These are phyloP conservation scores for Neodiprion fabricii DNA, from an alignment of 1,140 invertebrate species.

Conservation along the genomic window DNA sequence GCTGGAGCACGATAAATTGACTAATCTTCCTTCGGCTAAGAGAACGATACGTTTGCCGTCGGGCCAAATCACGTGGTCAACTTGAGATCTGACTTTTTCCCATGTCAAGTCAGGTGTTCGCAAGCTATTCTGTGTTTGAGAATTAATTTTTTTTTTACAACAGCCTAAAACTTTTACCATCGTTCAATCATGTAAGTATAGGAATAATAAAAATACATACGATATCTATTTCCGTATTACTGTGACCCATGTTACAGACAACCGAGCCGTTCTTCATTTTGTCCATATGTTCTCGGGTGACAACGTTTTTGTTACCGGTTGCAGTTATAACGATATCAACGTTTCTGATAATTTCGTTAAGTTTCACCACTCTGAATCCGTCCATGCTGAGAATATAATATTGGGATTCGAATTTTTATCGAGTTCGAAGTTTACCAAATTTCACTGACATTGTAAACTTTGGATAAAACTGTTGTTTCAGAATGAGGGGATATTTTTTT, in stretches of 20 bases:
- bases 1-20: slow-evolving; percentile 96
- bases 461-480: slow-evolving; percentile 12
- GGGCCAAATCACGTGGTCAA: slow-evolving; percentile 97
- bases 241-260: slow-evolving; percentile 98
- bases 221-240: slow-evolving; percentile 97
- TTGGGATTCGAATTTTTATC: slow-evolving; percentile 2
- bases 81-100: slow-evolving; percentile 97
- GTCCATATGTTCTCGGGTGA: slow-evolving; percentile 94
- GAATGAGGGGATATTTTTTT: too few relatives aligned
- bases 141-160: slow-evolving; percentile 19
- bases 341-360: slow-evolving; percentile 92
- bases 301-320: slow-evolving; percentile 96
- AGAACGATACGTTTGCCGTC: slow-evolving; percentile 92
- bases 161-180: slow-evolving; percentile 7
- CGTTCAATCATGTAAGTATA: slow-evolving; percentile 1
- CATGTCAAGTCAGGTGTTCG: slow-evolving; percentile 93
- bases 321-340: slow-evolving; percentile 96
- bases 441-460: slow-evolving; percentile 17
- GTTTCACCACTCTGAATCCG: slow-evolving; percentile 93
- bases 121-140: slow-evolving; percentile 79
- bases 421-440: slow-evolving; percentile 13
- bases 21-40: slow-evolving; percentile 92
- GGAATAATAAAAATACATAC: slow-evolving; percentile 64
- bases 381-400: slow-evolving; percentile 82
- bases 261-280: slow-evolving; percentile 97